These are phyloP conservation scores for Tholera decimalis DNA, from an alignment of 2,888 invertebrate genomes.

Conservation along the genomic window DNA sequence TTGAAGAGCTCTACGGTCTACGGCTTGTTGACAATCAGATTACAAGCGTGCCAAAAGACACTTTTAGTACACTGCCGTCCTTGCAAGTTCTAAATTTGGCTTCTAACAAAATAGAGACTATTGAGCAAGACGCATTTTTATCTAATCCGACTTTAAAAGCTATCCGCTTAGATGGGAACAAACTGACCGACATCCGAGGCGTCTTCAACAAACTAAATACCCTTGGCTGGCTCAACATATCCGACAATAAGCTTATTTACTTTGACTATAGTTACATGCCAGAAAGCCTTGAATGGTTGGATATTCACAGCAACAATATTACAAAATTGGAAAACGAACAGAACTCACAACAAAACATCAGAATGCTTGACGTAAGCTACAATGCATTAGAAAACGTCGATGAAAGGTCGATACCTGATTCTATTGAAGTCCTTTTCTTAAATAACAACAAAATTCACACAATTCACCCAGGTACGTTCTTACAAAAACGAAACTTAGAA, in stretches of 20 bases:
- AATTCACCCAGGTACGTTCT: conserved; percentile 94
- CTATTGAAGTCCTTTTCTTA: conserved; percentile 94
- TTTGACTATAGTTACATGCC: conserved; percentile 96
- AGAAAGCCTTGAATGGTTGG: conserved; percentile 94
- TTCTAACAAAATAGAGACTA: conserved; percentile 94
- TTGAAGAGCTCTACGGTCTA: conserved; percentile 94
- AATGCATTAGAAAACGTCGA: conserved; percentile 94
- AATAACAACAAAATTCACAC: conserved; percentile 95
- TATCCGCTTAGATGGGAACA: conserved; percentile 95
- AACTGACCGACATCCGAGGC: conserved; percentile 94
- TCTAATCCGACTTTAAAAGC: conserved; percentile 94
- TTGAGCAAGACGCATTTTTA: conserved; percentile 95
- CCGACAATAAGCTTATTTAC: conserved; percentile 94
- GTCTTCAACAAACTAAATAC: conserved; percentile 94
- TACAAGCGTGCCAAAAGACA: conserved; percentile 94
- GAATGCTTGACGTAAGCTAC: conserved; percentile 95
- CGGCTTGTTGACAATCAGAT: conserved; percentile 95
- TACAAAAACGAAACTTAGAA: conserved; percentile 93
- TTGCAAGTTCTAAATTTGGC: conserved; percentile 95
- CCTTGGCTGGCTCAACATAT: conserved; percentile 95
- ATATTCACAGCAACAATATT: conserved; percentile 95
- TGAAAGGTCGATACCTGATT: conserved; percentile 94
- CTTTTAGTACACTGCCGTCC: conserved; percentile 93
- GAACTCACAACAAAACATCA: conserved; percentile 93
- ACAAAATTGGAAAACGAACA: conserved; percentile 94